Base-by-base conservation (phyloP, 2,888 invertebrate genomes). In the Auanema freiburgensis region DNA sequence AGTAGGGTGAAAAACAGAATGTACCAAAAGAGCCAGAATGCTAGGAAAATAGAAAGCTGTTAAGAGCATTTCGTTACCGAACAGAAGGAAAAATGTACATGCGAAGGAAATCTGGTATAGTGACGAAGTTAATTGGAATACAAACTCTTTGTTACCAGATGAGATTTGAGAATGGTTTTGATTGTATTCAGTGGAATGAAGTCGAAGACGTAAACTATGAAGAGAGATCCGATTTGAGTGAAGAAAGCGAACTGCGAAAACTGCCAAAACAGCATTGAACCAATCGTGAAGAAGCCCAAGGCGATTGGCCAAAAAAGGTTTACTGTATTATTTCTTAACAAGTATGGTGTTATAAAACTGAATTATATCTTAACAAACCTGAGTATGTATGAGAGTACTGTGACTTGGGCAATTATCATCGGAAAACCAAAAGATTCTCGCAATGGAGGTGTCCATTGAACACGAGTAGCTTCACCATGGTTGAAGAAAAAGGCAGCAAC, bases 361-460 rank as follows among this genome's bases (percentile, higher is more conserved):
- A 21, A 12, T 14, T 33, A 53, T 14, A 18, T 33, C 18, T 18
- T 14, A 50, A 60, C 67, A 63, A 56, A 79, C 80, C 77, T 85
- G 49, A 87, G 69, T 43, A 85, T 77, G 51, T 89, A 86, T 61
- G 89, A 88, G 0, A 91, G 86, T 25, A 89, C 86, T 78, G 90
- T 89, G 85, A 90, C 89, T 83, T 93, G 91, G 59, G 89, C 85
- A 16, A 92, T 86, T 68, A 92, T 87, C 46, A 91, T 87, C 0
- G 93, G 93, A 79, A 90, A 91, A 0, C 91, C 91, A 83, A 92
- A 90, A 81, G 91, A 92, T 84, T 93, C 93, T 24, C 93, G 85
- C 53, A 92, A 88, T 46, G 92, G 90, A 0, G 93, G 92, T 0
- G 91, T 89, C 90, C 92, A 92, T 79, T 91, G 91, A 3, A 92